These are phyloP conservation scores for Diacarnus erythraeanus DNA, from an alignment of 37 sponge, comb jelly and placozoan species.

Conservation along the genomic window DNA sequence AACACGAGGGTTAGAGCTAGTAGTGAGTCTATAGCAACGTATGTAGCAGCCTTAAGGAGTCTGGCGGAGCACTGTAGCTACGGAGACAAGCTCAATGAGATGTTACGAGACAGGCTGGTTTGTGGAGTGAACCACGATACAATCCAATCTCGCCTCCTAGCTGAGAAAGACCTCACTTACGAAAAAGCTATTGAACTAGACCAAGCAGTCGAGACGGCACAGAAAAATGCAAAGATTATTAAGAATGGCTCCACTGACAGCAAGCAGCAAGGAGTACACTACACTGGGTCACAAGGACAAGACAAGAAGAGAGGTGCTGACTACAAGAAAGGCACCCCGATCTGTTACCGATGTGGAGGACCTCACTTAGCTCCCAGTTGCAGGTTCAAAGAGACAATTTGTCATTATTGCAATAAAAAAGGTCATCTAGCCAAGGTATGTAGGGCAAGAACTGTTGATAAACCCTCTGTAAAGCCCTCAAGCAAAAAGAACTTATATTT, in stretches of 20 bases:
- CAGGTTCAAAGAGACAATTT: not conserved
- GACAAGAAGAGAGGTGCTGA: not conserved
- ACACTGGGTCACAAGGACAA: not conserved
- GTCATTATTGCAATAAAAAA: not conserved
- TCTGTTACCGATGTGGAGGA: not conserved
- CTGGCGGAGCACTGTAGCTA: slow-evolving; percentile 19
- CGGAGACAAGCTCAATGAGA: slow-evolving; percentile 6
- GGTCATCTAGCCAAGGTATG: slow-evolving; percentile 2
- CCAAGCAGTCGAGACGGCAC: slow-evolving; percentile 20
- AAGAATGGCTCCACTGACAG: not conserved
- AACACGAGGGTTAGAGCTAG: slow-evolving; percentile 11
- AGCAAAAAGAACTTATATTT: no score
- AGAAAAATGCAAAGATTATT: not conserved
- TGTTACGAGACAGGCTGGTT: slow-evolving; percentile 37
- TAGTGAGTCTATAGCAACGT: slow-evolving; percentile 18
- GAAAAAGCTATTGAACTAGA: slow-evolving; percentile 1
- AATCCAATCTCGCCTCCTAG: slow-evolving; percentile 16
- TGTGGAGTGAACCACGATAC: slow-evolving; percentile 21
- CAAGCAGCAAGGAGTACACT: not conserved
- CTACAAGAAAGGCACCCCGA: not conserved
- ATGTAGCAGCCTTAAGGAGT: slow-evolving; percentile 11
- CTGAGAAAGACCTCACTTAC: slow-evolving; percentile 23
- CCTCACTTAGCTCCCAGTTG: not conserved
- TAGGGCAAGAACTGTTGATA: not conserved
- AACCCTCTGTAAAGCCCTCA: not conserved